Percentiles rank a stretch among this genome's conserved stretches.
These are phyloP conservation scores for Ploceus nigricollis DNA, from an alignment of 2,113 vertebrate genomes.

Conservation along the genomic window DNA sequence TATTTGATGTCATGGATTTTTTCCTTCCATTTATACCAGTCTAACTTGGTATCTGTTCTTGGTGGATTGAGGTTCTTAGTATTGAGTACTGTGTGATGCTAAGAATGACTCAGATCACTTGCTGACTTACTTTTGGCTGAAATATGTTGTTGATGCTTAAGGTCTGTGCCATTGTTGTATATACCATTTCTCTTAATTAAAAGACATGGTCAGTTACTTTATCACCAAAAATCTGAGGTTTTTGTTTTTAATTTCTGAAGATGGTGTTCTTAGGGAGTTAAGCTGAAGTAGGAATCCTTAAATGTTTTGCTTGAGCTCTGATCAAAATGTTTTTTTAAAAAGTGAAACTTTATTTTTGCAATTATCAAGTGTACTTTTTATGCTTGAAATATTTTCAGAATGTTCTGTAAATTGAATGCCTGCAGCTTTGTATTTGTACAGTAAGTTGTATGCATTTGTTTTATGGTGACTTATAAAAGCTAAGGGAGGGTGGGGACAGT, in stretches of 20 bases:
- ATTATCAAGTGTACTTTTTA: slow-evolving; percentile 69
- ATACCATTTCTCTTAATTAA: slow-evolving; percentile 29
- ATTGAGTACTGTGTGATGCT: slow-evolving; percentile 15
- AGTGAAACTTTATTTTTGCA: slow-evolving; percentile 79
- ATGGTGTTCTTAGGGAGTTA: slow-evolving; percentile 8
- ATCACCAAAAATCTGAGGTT: not conserved
- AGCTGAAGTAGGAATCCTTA: slow-evolving; percentile 37
- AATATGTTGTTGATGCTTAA: slow-evolving; percentile 32
- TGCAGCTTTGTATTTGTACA: slow-evolving; percentile 58
- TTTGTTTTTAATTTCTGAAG: slow-evolving; percentile 3
- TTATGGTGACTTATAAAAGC: not conserved
- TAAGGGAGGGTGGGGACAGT: not conserved
- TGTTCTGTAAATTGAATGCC: slow-evolving; percentile 61
- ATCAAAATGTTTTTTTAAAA: slow-evolving; percentile 67
- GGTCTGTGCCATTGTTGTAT: slow-evolving; percentile 37
- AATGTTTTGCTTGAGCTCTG: slow-evolving; percentile 66
- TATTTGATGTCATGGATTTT: slow-evolving; percentile 32
- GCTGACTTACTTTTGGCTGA: slow-evolving; percentile 42
- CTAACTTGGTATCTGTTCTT: not conserved
- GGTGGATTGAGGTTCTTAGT: slow-evolving; percentile 35
- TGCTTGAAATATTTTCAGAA: slow-evolving; percentile 64
- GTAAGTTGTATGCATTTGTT: slow-evolving; percentile 14
- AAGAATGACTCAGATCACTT: slow-evolving; percentile 33
- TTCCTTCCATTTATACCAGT: slow-evolving; percentile 35
- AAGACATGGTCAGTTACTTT: not conserved